phyloP scores from a whole-genome alignment of 2,113 vertebrate genomes.

The Sinocyclocheilus grahami region DNA sequence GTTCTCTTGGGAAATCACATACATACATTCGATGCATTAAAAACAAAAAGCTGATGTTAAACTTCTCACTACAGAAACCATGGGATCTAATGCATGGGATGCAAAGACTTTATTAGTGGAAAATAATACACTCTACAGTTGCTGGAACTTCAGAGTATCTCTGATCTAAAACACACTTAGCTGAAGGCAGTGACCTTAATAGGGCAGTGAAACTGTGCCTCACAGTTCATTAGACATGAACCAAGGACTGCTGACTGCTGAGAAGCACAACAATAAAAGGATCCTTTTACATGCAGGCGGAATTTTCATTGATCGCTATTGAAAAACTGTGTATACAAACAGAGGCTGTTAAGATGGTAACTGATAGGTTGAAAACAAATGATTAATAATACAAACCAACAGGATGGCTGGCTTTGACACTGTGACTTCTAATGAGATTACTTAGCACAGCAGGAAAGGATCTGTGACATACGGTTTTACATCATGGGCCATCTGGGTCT shows the following conservation, averaged over 20 bases:
- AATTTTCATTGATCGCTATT: background rate
- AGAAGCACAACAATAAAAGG: background rate
- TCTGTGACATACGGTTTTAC: slow-evolving; percentile 37
- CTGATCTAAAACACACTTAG: background rate
- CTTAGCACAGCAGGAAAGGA: slow-evolving; percentile 22
- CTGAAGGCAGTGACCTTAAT: background rate
- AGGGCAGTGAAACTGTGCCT: background rate
- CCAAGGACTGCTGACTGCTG: background rate
- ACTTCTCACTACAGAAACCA: background rate
- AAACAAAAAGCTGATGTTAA: background rate
- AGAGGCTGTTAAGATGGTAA: background rate
- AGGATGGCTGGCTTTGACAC: background rate
- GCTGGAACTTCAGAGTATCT: background rate
- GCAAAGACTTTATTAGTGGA: background rate
- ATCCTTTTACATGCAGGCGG: background rate
- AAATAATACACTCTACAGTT: background rate
- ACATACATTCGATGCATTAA: background rate
- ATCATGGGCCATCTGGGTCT: slow-evolving; percentile 30
- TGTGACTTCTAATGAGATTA: slow-evolving; percentile 33
- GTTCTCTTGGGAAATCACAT: background rate
- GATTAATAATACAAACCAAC: background rate
- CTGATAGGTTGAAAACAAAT: background rate
- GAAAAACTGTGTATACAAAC: slow-evolving; percentile 17
- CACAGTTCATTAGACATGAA: background rate
- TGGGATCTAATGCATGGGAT: background rate